Percentiles rank a stretch among this genome's conserved stretches.
Evolutionary conservation across 2,113 vertebrate genomes (phyloP).

Genomic region (Todiramphus saurophagus): DNA sequence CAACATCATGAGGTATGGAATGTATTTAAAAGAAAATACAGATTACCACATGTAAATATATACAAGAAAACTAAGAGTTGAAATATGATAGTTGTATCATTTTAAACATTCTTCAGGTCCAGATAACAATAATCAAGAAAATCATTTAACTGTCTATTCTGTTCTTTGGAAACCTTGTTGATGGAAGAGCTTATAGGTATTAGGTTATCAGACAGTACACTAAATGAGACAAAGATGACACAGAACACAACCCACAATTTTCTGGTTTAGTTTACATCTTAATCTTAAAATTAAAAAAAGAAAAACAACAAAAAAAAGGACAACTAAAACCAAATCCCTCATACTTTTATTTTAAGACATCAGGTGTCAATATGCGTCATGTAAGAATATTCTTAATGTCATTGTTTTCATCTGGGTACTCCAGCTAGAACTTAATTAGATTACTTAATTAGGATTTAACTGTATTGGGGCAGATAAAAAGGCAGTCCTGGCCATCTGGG

Average conservation of each 20-base stretch:
- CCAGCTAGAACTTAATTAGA: not conserved
- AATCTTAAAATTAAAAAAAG: not conserved
- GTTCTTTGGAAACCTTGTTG: not conserved
- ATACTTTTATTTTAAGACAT: not conserved
- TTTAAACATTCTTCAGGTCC: not conserved
- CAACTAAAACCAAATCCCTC: not conserved
- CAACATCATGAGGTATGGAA: not conserved
- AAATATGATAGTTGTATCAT: not conserved
- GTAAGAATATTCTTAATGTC: not conserved
- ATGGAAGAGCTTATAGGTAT: not conserved
- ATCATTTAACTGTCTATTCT: not conserved
- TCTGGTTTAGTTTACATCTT: not conserved
- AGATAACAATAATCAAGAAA: not conserved
- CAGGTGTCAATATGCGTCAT: not conserved
- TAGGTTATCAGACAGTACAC: not conserved
- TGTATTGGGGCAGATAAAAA: not conserved
- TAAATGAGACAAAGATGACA: slow-evolving; percentile 21
- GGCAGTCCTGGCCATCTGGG: not conserved
- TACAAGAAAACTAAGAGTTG: not conserved
- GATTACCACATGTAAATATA: not conserved
- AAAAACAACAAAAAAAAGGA: not conserved
- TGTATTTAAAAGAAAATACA: not conserved
- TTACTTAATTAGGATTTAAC: not conserved
- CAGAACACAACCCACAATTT: not conserved
- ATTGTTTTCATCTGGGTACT: not conserved